Evolutionary conservation across 2,113 vertebrate genomes (phyloP), one percentile per base, ranked within the genome.

Genomic region (Scopus umbretta): DNA sequence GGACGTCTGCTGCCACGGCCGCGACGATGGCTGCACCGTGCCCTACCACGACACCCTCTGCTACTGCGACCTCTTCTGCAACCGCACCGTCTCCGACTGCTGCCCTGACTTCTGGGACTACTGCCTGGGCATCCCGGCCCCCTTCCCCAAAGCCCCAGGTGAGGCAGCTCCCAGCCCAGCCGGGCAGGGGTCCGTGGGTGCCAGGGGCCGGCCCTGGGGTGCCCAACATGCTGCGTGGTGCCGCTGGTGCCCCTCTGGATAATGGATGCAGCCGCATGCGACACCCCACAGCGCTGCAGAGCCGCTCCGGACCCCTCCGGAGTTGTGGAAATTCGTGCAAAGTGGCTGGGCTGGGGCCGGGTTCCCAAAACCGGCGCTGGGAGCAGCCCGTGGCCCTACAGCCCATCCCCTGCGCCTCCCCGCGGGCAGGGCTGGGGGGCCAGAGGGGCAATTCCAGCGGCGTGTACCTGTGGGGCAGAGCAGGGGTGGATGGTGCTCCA

Each of bases 11-110:
- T 99, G 99, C 88, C 98, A 94, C 0, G 99, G 99, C 53, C 98
- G 99, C 6, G 96, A 98, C 2, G 99, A 99, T 34, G 98, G 81
- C 92, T 99, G 99, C 94, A 98, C 98, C 2, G 98, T 99, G 74
- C 99, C 99, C 8, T 99, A 99, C 96, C 98, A 99, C 91, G 99
- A 99, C 82, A 99, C 98, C 34, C 99, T 99, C 96, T 99, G 99
- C 95, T 99, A 99, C 98, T 99, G 99, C 12, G 99, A 99, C 97
- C 98, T 99, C 80, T 99, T 99, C 98, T 99, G 99, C 98, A 99
- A 99, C 98, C 98, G 99, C 84, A 99, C 99, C 3, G 55, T 99
- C 30, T 99, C 99, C 1, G 99, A 99, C 97, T 99, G 99, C 98
- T 99, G 99, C 97, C 99, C 99, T 0, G 99, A 99, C 97, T 99